A percentile compares a stretch with the other conserved stretches of the same genome.
These are phyloP conservation scores for Oppia nitens DNA, from an alignment of 1,140 invertebrate species.

Conservation along the genomic window DNA sequence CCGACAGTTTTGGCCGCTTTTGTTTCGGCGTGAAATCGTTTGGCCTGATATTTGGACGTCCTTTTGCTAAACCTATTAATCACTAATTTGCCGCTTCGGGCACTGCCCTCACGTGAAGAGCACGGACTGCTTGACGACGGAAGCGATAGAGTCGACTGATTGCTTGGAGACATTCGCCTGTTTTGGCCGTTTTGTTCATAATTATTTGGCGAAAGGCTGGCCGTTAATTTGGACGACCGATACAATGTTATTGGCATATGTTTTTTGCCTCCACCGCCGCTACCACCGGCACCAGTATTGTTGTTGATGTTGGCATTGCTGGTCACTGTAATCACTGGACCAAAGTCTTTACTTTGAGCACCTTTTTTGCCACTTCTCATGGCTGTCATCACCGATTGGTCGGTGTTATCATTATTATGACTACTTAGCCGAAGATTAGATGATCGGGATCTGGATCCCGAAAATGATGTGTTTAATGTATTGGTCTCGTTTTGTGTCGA, in stretches of 20 bases:
- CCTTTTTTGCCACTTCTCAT: not conserved
- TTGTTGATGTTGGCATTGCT: not conserved
- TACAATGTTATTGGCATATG: slow-evolving; percentile 8
- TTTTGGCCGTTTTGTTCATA: not conserved
- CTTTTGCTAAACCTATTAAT: slow-evolving; percentile 57
- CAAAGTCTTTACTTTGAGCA: not conserved
- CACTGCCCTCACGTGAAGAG: slow-evolving; percentile 13
- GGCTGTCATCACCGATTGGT: not conserved
- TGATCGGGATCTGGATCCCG: not conserved
- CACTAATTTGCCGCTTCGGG: slow-evolving; percentile 23
- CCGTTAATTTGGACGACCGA: slow-evolving; percentile 2
- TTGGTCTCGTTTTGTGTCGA: not conserved
- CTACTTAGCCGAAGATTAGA: not conserved
- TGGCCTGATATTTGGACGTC: slow-evolving; percentile 69
- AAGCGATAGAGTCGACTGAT: slow-evolving; percentile 1
- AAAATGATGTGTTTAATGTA: not conserved
- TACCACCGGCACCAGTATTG: not conserved
- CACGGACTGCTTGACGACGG: slow-evolving; percentile 8
- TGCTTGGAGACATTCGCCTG: slow-evolving; percentile 2
- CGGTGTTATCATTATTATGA: not conserved
- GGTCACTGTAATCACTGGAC: not conserved
- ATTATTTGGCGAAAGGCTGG: not conserved
- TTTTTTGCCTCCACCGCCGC: not conserved
- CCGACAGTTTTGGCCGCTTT: slow-evolving; percentile 85
- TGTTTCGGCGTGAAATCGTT: slow-evolving; percentile 70